Conservation (phyloP, 2,113 vertebrate species). For the Thinocorus orbignyianus region DNA sequence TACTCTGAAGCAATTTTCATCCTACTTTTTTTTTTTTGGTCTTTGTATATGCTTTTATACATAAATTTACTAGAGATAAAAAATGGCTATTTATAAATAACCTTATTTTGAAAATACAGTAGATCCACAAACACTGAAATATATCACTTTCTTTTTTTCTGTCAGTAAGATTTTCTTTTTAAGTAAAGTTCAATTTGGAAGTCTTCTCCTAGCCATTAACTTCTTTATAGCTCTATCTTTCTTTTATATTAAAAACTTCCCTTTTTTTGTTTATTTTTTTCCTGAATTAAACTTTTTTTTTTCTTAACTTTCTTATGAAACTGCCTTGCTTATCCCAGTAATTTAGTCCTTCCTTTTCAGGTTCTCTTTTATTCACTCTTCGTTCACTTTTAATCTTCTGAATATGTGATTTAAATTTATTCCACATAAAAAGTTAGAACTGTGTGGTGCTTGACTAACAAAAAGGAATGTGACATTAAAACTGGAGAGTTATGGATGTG, state of each 20-base stretch:
- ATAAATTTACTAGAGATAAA: background rate
- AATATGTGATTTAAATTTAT: background rate
- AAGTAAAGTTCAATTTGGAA: background rate
- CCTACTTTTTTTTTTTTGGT: background rate
- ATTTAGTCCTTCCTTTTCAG: background rate
- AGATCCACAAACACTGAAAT: background rate
- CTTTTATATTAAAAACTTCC: background rate
- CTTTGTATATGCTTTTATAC: background rate
- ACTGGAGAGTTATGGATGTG: background rate
- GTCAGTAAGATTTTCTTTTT: background rate
- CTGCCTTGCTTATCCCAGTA: background rate
- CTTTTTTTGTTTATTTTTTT: background rate
- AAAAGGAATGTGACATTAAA: background rate
- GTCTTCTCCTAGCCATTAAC: background rate
- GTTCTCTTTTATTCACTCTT: background rate
- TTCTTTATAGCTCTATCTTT: background rate
- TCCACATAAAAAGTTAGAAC: background rate
- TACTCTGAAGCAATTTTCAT: background rate
- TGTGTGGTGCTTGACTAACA: background rate
- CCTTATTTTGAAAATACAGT: background rate
- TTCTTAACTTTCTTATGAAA: background rate
- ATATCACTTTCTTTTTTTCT: background rate
- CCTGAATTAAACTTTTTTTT: background rate
- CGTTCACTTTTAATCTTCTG: background rate
- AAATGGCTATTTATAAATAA: background rate